Percentiles rank a stretch among this genome's conserved stretches.
Evolutionary conservation across 2,888 invertebrate genomes (phyloP).

Genomic region (Orgyia antiqua): DNA sequence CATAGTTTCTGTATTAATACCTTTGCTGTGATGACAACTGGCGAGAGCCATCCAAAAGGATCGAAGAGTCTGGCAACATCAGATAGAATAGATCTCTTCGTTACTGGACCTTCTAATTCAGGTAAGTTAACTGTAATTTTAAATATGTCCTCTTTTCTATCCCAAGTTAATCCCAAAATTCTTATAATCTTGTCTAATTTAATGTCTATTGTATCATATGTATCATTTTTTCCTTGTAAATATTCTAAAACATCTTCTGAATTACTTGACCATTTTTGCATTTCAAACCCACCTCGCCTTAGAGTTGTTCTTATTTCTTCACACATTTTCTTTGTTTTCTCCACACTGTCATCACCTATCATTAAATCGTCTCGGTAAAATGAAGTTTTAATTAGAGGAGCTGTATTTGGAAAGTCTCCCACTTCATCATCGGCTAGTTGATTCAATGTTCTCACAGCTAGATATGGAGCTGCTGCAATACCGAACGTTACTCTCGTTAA

Average conservation of each 20-base stretch:
- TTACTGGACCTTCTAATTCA: too few species aligned
- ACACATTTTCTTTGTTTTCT: too few species aligned
- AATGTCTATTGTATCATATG: background rate
- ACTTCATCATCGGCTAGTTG: conserved; percentile 17
- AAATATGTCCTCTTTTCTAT: background rate
- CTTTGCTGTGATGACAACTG: background rate
- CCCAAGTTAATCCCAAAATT: background rate
- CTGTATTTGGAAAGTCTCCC: background rate
- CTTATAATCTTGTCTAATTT: background rate
- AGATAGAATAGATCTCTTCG: background rate
- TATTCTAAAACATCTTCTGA: too few species aligned
- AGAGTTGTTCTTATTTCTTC: too few species aligned
- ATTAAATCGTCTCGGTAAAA: background rate
- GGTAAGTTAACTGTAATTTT: background rate
- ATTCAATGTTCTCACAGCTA: conserved; percentile 18
- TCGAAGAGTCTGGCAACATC: background rate
- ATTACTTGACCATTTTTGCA: too few species aligned
- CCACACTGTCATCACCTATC: background rate
- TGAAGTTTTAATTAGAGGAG: background rate
- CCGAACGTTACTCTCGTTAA: conserved; percentile 13
- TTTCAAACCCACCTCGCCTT: too few species aligned
- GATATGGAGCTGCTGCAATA: conserved; percentile 16
- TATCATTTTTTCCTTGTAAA: background rate
- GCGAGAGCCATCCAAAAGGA: background rate
- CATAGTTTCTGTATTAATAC: background rate